phyloP scores from a whole-genome alignment of 2,113 vertebrate species.

The Brachypodius melanocephalos region DNA sequence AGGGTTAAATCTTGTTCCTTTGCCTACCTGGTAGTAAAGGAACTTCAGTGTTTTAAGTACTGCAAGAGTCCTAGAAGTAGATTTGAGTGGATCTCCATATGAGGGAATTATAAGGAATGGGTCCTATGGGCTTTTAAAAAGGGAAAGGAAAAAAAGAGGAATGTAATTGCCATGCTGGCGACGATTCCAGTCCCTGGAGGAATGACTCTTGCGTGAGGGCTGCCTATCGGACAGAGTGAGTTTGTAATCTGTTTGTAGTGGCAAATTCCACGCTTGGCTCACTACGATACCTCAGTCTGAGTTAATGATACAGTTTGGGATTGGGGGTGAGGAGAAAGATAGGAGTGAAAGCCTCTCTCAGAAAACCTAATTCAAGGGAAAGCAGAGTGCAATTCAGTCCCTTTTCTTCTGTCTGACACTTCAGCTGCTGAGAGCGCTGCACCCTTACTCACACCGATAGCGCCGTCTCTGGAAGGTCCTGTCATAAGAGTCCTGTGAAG shows the following conservation, averaged over 20 bases:
- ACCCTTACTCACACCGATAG: neutral
- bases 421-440: neutral
- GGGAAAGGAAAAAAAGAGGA: neutral
- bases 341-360: neutral
- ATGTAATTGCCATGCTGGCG: neutral
- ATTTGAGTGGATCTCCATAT: neutral
- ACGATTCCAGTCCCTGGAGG: neutral
- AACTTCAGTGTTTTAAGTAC: neutral
- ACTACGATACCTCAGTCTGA: neutral
- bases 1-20: neutral
- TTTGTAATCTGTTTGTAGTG: neutral
- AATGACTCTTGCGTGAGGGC: neutral
- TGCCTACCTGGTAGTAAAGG: neutral
- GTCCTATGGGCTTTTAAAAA: neutral
- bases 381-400: neutral
- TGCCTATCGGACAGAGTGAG: neutral
- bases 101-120: neutral
- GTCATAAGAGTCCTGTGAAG: accelerated
- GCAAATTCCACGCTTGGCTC: neutral
- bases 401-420: neutral
- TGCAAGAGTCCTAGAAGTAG: neutral
- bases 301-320: neutral
- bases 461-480: neutral
- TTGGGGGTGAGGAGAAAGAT: neutral
- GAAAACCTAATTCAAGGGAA: neutral